Percentiles rank a stretch among this genome's conserved stretches.
phyloP scores from a whole-genome alignment of 2,797 vertebrate genomes.

The Notoglanidium macrostoma region DNA sequence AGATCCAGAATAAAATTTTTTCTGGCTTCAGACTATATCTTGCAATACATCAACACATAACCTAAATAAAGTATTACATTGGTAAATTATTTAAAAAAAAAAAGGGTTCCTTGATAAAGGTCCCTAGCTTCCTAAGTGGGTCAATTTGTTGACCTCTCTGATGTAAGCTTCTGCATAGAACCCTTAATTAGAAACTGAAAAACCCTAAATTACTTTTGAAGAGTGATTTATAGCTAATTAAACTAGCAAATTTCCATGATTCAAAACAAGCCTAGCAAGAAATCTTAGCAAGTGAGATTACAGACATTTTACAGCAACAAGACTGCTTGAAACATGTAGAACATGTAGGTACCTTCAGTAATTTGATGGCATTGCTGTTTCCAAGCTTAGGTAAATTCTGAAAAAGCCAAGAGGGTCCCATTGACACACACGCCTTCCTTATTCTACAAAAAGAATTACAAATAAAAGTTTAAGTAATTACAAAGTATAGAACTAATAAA shows the following conservation, averaged over 20 bases:
- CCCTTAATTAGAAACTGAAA: neutral
- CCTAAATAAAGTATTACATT: neutral
- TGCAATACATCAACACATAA: neutral
- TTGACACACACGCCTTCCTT: constrained; percentile 69
- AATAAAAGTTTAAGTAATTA: neutral
- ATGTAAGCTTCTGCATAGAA: neutral
- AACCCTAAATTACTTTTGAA: neutral
- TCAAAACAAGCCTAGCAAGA: neutral
- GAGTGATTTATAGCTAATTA: neutral
- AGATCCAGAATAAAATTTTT: neutral
- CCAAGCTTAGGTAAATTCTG: constrained; percentile 80
- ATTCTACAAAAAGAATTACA: constrained; percentile 69
- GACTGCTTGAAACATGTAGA: neutral
- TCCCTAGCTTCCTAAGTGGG: neutral
- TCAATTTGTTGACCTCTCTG: neutral
- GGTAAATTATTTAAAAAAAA: neutral
- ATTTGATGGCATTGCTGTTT: constrained; percentile 81
- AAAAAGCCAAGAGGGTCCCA: constrained; percentile 80
- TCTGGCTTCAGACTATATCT: neutral
- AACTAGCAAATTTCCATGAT: neutral
- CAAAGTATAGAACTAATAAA: neutral
- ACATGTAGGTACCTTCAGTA: constrained; percentile 80
- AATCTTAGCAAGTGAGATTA: neutral
- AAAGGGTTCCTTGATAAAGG: neutral
- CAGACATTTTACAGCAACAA: neutral